These are phyloP conservation scores for Brachyistius frenatus DNA, from an alignment of 2,113 vertebrate species.

Conservation along the genomic window DNA sequence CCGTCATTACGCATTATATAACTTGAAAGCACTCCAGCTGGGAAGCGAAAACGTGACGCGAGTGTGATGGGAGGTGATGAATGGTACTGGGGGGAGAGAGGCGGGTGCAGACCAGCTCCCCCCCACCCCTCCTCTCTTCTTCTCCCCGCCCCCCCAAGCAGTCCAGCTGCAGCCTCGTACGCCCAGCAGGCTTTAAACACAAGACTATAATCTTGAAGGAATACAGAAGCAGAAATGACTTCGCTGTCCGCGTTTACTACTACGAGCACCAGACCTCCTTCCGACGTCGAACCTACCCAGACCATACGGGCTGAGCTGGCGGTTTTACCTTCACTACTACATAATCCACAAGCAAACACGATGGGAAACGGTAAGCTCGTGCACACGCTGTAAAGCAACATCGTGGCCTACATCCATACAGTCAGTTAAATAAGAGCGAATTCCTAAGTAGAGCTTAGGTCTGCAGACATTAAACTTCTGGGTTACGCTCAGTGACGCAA, in stretches of 20 bases:
- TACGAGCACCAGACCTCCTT: not conserved
- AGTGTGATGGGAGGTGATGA: slow-evolving; percentile 59
- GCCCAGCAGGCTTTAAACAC: slow-evolving; percentile 36
- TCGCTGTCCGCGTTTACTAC: slow-evolving; percentile 25
- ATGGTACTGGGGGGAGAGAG: slow-evolving; percentile 15
- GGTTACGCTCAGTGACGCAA: slow-evolving; percentile 43
- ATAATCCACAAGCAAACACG: slow-evolving; percentile 44
- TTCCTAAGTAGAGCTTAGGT: slow-evolving; percentile 62
- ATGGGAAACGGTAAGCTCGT: slow-evolving; percentile 7
- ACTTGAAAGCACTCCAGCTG: slow-evolving; percentile 65
- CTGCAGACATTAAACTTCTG: slow-evolving; percentile 55
- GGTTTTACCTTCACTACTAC: slow-evolving; percentile 26
- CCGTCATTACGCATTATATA: slow-evolving; percentile 75
- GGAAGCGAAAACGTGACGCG: slow-evolving; percentile 57
- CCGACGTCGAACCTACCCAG: slow-evolving; percentile 14
- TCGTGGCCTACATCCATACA: slow-evolving; percentile 51
- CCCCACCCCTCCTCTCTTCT: not conserved
- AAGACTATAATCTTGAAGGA: slow-evolving; percentile 35
- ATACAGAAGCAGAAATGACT: slow-evolving; percentile 35
- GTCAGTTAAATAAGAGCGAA: slow-evolving; percentile 25
- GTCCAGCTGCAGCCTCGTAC: slow-evolving; percentile 9
- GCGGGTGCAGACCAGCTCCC: slow-evolving; percentile 14
- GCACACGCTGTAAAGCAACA: slow-evolving; percentile 38
- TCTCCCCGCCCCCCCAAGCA: not conserved
- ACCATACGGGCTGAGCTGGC: slow-evolving; percentile 13